Evolutionary conservation across 2,888 invertebrate genomes (phyloP).

Genomic region (Acleris emargana): DNA sequence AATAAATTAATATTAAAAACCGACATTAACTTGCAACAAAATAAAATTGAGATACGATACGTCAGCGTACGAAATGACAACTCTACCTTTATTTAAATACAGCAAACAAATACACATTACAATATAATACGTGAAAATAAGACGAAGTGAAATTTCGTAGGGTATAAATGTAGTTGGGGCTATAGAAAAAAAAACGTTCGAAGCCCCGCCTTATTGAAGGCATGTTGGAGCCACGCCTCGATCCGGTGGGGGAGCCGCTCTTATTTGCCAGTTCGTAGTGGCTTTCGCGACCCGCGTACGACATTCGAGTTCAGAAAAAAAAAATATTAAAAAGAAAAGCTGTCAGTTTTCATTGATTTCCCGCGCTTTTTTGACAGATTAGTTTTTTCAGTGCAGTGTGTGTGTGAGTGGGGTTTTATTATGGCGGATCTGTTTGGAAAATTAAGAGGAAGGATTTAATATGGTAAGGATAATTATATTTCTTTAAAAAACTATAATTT

Average conservation of each 20-base stretch:
- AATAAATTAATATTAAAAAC: slow-evolving; percentile 5
- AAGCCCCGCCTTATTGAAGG: slow-evolving; percentile 59
- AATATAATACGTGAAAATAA: slow-evolving; percentile 68
- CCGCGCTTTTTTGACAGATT: slow-evolving; percentile 29
- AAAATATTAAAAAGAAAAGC: slow-evolving; percentile 34
- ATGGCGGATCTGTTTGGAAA: slow-evolving; percentile 34
- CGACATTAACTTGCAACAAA: background rate
- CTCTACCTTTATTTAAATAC: slow-evolving; percentile 67
- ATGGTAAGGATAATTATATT: slow-evolving; percentile 13
- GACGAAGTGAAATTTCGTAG: slow-evolving; percentile 25
- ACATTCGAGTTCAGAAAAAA: slow-evolving; percentile 51
- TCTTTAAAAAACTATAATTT: too few relatives aligned
- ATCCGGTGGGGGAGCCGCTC: slow-evolving; percentile 53
- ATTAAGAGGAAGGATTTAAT: slow-evolving; percentile 26
- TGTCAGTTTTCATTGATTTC: slow-evolving; percentile 24
- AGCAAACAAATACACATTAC: slow-evolving; percentile 69
- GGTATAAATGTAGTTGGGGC: slow-evolving; percentile 31
- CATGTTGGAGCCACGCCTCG: slow-evolving; percentile 59
- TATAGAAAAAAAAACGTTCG: slow-evolving; percentile 34
- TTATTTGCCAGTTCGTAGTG: slow-evolving; percentile 69
- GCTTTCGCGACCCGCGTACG: slow-evolving; percentile 72
- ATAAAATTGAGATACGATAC: slow-evolving; percentile 61
- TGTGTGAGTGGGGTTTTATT: slow-evolving; percentile 29
- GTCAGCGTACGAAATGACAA: slow-evolving; percentile 56
- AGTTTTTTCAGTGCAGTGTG: slow-evolving; percentile 32